Conservation (phyloP, 2,113 vertebrate genomes). For the Pelobates fuscus region DNA sequence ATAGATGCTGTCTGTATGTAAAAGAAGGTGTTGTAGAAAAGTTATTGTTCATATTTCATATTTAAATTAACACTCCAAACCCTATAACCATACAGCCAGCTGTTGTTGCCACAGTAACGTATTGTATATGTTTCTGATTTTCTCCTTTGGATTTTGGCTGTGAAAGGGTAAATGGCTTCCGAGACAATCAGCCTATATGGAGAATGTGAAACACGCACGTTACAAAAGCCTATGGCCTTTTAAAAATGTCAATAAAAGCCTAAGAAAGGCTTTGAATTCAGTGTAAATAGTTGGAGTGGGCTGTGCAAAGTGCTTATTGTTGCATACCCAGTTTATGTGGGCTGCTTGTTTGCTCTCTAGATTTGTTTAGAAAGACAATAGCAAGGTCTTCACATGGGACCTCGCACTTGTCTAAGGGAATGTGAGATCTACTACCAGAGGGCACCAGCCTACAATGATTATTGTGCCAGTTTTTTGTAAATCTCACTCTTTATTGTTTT, state of each 20-base stretch:
- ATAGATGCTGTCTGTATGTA: no score
- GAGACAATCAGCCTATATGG: conserved; percentile 4
- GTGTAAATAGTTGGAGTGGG: conserved; percentile 25
- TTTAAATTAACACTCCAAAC: background rate
- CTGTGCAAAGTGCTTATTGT: conserved; percentile 2
- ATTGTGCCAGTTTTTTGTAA: no score
- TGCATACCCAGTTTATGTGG: conserved; percentile 11
- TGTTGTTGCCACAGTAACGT: no score
- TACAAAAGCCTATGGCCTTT: conserved; percentile 9
- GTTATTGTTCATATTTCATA: background rate
- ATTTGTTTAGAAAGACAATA: background rate
- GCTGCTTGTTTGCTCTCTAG: background rate
- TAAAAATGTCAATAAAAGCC: conserved; percentile 24
- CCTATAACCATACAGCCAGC: no score
- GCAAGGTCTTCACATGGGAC: background rate
- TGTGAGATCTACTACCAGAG: background rate
- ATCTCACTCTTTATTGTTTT: no score
- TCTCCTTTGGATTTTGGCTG: no score
- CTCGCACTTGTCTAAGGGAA: background rate
- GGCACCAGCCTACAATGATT: background rate
- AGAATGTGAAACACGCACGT: conserved; percentile 18
- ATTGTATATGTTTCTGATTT: no score
- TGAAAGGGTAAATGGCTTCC: no score
- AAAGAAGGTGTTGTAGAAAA: background rate
- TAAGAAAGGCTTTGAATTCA: conserved; percentile 17